Conservation (phyloP, 2,888 invertebrate genomes). For the Eucera pruinosa region DNA sequence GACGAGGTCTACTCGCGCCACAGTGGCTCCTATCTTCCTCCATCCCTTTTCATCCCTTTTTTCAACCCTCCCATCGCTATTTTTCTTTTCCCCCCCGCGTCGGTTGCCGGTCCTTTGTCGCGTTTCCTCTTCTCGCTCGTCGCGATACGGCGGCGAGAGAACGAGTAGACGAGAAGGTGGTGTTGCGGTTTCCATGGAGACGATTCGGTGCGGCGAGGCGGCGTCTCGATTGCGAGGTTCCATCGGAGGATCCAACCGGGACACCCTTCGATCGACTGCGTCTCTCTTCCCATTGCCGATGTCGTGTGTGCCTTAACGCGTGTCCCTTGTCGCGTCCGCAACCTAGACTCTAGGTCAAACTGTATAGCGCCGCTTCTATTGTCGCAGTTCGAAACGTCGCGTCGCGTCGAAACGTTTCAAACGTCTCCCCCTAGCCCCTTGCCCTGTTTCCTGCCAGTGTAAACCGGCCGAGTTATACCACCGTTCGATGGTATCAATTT, state of each 20-base stretch:
- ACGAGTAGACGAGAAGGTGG: constrained; percentile 47
- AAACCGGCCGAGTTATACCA: not conserved
- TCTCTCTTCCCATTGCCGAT: not conserved
- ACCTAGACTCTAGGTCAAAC: constrained; percentile 15
- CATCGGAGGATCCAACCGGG: constrained; percentile 51
- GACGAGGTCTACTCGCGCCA: constrained; percentile 30
- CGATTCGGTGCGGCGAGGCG: constrained; percentile 70
- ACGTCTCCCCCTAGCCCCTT: no score
- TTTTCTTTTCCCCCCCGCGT: constrained; percentile 10
- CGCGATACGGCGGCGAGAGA: constrained; percentile 61
- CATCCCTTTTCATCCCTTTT: no score
- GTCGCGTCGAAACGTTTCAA: no score
- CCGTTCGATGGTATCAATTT: not conserved
- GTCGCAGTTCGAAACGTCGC: not conserved
- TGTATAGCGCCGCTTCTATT: not conserved
- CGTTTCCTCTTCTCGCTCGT: constrained; percentile 55
- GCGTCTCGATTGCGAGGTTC: constrained; percentile 65
- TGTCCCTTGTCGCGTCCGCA: not conserved
- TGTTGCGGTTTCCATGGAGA: constrained; percentile 77
- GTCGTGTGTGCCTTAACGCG: not conserved
- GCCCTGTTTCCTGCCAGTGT: not conserved
- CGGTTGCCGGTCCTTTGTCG: no score
- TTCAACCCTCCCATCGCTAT: not conserved
- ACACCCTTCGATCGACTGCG: constrained; percentile 35
- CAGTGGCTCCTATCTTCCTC: constrained; percentile 20